These are phyloP conservation scores for Carassius carassius DNA, from an alignment of 2,113 vertebrate genomes.

Conservation along the genomic window DNA sequence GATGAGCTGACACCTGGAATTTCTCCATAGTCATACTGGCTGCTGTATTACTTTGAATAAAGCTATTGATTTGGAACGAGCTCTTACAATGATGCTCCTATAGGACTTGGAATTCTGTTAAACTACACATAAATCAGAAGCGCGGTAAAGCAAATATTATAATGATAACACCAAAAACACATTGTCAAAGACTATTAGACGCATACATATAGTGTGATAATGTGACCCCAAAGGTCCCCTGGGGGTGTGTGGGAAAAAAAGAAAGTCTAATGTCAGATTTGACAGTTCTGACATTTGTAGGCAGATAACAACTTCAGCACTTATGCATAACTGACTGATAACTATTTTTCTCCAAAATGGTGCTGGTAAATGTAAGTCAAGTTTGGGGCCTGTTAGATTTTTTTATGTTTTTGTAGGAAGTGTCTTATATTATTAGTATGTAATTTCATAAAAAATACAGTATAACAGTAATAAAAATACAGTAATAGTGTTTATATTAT, in stretches of 20 bases:
- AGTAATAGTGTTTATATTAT: too few relatives aligned
- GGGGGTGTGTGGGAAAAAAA: not conserved
- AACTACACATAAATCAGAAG: not conserved
- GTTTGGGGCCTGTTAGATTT: not conserved
- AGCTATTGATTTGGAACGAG: not conserved
- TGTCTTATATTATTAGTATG: too few relatives aligned
- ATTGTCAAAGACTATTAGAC: not conserved
- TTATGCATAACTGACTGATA: not conserved
- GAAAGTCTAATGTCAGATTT: not conserved
- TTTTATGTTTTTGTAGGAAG: not conserved
- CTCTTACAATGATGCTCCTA: not conserved
- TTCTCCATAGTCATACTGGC: not conserved
- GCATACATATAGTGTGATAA: not conserved
- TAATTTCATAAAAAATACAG: too few relatives aligned
- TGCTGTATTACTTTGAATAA: not conserved
- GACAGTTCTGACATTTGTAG: conserved; percentile 11
- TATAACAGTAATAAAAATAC: too few relatives aligned
- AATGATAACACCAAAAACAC: not conserved
- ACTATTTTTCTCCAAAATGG: not conserved
- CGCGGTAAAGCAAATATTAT: not conserved
- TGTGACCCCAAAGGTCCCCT: not conserved
- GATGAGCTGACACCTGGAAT: conserved; percentile 3
- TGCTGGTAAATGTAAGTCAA: not conserved
- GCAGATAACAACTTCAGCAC: not conserved
- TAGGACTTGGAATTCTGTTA: not conserved